These are phyloP conservation scores for Tichodroma muraria DNA, from an alignment of 2,113 vertebrate genomes.

Conservation along the genomic window DNA sequence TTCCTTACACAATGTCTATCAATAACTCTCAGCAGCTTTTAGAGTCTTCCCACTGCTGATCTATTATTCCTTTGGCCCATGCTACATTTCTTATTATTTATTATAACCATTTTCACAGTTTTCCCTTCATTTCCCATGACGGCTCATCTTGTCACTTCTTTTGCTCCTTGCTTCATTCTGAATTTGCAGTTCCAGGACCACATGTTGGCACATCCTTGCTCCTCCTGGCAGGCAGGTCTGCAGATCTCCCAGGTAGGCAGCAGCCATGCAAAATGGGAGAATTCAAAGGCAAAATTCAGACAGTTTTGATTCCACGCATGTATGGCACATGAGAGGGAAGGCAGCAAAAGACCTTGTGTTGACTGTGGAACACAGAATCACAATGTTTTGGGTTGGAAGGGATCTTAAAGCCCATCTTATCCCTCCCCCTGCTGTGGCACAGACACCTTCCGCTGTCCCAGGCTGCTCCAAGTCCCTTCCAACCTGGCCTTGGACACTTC, in stretches of 20 bases:
- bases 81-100: constrained; percentile 33
- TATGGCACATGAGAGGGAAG: background rate
- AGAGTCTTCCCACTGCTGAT: constrained; percentile 3
- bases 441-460: background rate
- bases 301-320: background rate
- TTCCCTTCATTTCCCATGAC: constrained; percentile 14
- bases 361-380: background rate
- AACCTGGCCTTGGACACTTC: background rate
- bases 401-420: background rate
- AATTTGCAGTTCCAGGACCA: background rate
- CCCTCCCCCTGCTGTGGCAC: background rate
- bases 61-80: constrained; percentile 45
- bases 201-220: background rate
- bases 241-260: background rate
- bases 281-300: background rate
- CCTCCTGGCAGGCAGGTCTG: background rate
- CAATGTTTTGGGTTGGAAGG: background rate
- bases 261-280: background rate
- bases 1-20: background rate
- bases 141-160: constrained; percentile 1
- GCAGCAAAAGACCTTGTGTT: background rate
- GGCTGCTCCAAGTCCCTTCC: rapidly evolving
- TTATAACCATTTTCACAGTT: background rate
- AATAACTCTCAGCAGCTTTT: constrained; percentile 41
- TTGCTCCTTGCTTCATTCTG: background rate